Evolutionary conservation across 2,888 invertebrate species (phyloP), one percentile per base, ranked within the genome.

Genomic region (Flabesymbios commensalis): DNA sequence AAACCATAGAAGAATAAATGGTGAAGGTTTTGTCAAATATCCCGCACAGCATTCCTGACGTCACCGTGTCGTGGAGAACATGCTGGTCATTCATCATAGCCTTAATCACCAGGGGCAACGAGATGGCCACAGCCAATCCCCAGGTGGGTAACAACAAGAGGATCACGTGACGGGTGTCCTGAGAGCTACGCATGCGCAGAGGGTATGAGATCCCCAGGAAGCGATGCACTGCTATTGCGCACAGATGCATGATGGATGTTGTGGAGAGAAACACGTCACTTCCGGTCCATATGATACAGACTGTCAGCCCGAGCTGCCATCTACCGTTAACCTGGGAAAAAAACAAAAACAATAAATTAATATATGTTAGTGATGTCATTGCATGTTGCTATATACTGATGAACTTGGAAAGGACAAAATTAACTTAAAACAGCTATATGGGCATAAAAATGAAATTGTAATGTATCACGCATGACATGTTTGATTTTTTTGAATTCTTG

Each of bases 191-290:
- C 22, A 64, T 57, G 49, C 57, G 59, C 26, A 70, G 60, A 0
- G 70, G 70, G 51, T 65, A 42, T 17, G 66, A 54, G 28, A 70
- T 70, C 45, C 65, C 70, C 10, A 58, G 52, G 59, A 60, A 69
- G 31, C 70, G 65, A 39, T 70, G 61, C 17, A 70, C 61, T 33
- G 70, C 70, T 7, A 70, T 70, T 41, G 70, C 70, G 32, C 60
- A 63, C 33, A 70, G 59, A 48, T 70, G 70, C 53, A 70, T 28
- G 48, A 70, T 70, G 49, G 70, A 70, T 17, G 70, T 64, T 14
- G 70, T 70, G 19, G 70, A 70, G 1, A 70, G 64, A 49, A 70
- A 68, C 28, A 70, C 68, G 61, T 70, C 70, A 61, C 60, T 61
- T 36, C 70, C 68, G 5, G 70, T 70, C 70, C 70, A 70, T 5